Evolutionary conservation across 1,140 invertebrate species (phyloP).

Genomic region (Platorchestia sp.): DNA sequence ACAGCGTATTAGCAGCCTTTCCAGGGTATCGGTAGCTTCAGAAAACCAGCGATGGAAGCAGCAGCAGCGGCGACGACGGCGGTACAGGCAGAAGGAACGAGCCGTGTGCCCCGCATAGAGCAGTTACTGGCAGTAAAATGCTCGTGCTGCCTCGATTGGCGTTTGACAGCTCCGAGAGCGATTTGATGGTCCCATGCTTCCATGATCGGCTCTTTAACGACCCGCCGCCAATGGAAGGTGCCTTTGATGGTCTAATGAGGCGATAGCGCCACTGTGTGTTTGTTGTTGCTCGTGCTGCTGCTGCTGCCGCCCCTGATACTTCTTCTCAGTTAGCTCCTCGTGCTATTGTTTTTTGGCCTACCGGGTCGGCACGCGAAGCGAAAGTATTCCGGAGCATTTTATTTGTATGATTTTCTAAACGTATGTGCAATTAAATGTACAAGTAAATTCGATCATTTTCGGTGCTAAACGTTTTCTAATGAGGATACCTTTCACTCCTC

Average conservation of each 20-base stretch:
- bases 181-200: slow-evolving; percentile 45
- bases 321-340: background rate
- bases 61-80: background rate
- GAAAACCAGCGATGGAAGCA: background rate
- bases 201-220: slow-evolving; percentile 42
- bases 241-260: slow-evolving; percentile 45
- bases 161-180: slow-evolving; percentile 44
- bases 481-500: background rate
- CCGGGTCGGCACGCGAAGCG: background rate
- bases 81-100: background rate
- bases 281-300: slow-evolving; percentile 2
- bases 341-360: background rate
- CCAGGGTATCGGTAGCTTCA: background rate
- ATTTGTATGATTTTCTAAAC: background rate
- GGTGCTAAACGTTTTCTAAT: background rate
- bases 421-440: background rate
- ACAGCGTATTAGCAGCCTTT: background rate
- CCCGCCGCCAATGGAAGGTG: slow-evolving; percentile 40
- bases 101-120: slow-evolving; percentile 33
- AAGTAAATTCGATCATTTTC: background rate
- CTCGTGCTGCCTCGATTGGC: slow-evolving; percentile 44
- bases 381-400: background rate
- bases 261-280: slow-evolving; percentile 36
- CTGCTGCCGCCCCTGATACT: background rate
- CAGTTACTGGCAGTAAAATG: slow-evolving; percentile 42